Conservation (phyloP, 30 jellyfish, hydroid and myxozoan genomes). For the Chrysaora quinquecirrha region DNA sequence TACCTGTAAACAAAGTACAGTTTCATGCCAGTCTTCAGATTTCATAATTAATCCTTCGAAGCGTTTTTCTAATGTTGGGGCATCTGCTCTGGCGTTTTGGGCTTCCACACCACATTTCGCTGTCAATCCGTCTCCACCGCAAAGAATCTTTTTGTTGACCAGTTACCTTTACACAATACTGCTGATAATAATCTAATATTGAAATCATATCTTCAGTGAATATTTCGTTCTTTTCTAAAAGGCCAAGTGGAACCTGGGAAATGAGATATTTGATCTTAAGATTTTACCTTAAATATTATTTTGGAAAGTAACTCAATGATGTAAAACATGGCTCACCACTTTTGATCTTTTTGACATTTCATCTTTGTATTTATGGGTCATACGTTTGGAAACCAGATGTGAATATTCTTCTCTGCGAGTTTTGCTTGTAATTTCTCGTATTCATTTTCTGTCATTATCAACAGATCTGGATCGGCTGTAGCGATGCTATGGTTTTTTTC, state of each 20-base stretch:
- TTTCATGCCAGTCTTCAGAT: background rate
- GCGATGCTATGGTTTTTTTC: background rate
- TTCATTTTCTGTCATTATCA: background rate
- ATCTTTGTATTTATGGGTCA: background rate
- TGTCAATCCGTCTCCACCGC: background rate
- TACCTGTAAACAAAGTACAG: background rate
- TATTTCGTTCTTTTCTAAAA: constrained; percentile 3
- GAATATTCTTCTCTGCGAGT: background rate
- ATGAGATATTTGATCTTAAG: background rate
- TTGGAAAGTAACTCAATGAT: too few relatives aligned
- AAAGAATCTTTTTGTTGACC: background rate
- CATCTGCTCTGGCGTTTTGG: background rate
- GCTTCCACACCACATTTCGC: background rate
- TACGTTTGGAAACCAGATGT: background rate
- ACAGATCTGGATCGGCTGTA: background rate
- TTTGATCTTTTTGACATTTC: background rate
- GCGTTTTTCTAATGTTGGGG: background rate
- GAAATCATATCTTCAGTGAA: constrained; percentile 8
- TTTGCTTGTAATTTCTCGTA: background rate
- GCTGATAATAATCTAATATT: background rate
- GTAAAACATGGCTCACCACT: constrained; percentile 10
- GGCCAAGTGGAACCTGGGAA: constrained; percentile 13
- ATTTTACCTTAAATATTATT: too few relatives aligned
- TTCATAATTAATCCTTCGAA: background rate
- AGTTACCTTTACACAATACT: background rate